These are phyloP conservation scores for Platycnemis pennipes DNA, from an alignment of 2,888 invertebrate species.

Conservation along the genomic window DNA sequence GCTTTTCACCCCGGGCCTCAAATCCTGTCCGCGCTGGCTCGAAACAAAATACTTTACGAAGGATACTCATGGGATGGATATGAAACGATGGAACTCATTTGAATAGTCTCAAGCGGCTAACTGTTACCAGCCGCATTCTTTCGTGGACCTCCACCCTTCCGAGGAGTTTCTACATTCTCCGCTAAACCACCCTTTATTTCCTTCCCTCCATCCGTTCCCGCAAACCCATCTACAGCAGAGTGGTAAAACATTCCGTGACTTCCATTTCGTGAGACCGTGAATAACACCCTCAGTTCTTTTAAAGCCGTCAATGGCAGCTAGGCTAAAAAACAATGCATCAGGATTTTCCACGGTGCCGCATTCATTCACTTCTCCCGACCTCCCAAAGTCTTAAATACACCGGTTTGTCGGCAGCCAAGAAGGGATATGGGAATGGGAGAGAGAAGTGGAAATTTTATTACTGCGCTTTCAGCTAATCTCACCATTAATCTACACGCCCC, in stretches of 20 bases:
- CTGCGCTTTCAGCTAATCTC: conserved; percentile 17
- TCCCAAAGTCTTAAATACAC: conserved; percentile 49
- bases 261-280: neutral
- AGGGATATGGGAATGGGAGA: neutral
- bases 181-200: neutral
- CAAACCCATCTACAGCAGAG: neutral
- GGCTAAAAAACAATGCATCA: conserved; percentile 56
- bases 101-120: conserved; percentile 24
- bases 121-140: conserved; percentile 2
- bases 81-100: conserved; percentile 61
- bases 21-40: neutral
- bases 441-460: conserved; percentile 32
- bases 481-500: conserved; percentile 44
- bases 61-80: conserved; percentile 3
- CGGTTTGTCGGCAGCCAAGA: conserved; percentile 44
- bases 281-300: neutral
- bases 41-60: conserved; percentile 48
- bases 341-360: conserved; percentile 51
- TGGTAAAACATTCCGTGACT: conserved; percentile 26
- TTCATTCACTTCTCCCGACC: neutral
- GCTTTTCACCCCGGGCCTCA: neutral
- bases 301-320: neutral
- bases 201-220: neutral
- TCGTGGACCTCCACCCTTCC: neutral
- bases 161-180: neutral